These are phyloP conservation scores for Anastatus disparis DNA, from an alignment of 1,140 invertebrate species.

Conservation along the genomic window DNA sequence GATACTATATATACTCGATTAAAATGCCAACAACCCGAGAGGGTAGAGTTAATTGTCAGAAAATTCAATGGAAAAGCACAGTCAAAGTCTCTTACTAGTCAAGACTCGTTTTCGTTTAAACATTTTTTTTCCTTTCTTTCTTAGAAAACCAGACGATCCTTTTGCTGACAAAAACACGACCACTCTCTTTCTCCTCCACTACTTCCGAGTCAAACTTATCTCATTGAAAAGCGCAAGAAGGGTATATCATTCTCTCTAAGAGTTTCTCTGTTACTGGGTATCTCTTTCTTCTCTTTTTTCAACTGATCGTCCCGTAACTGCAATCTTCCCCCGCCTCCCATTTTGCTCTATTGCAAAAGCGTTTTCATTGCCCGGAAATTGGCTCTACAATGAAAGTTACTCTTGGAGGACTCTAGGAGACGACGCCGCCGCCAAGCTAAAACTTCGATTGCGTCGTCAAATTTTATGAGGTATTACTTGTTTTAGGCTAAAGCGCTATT, in stretches of 20 bases:
- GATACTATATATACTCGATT: constrained; percentile 20
- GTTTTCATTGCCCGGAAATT: constrained; percentile 33
- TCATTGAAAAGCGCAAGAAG: constrained; percentile 25
- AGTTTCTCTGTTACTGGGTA: no score
- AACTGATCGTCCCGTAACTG: background rate
- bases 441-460: constrained; percentile 30
- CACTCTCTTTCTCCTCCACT: background rate
- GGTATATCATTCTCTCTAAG: background rate
- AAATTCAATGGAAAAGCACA: constrained; percentile 29
- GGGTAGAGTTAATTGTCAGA: constrained; percentile 29
- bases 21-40: background rate
- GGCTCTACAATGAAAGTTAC: constrained; percentile 22
- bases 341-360: background rate
- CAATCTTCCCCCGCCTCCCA: background rate
- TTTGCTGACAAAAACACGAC: constrained; percentile 4
- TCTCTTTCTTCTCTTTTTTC: background rate
- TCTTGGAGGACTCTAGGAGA: background rate
- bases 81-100: background rate
- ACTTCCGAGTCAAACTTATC: constrained; percentile 23
- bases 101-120: background rate
- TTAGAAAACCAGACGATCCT: background rate
- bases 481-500: constrained; percentile 32
- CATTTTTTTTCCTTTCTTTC: background rate
- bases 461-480: constrained; percentile 35
- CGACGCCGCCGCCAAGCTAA: background rate